Conservation (phyloP, 1,140 invertebrate genomes). For the Ceratina japonica region DNA sequence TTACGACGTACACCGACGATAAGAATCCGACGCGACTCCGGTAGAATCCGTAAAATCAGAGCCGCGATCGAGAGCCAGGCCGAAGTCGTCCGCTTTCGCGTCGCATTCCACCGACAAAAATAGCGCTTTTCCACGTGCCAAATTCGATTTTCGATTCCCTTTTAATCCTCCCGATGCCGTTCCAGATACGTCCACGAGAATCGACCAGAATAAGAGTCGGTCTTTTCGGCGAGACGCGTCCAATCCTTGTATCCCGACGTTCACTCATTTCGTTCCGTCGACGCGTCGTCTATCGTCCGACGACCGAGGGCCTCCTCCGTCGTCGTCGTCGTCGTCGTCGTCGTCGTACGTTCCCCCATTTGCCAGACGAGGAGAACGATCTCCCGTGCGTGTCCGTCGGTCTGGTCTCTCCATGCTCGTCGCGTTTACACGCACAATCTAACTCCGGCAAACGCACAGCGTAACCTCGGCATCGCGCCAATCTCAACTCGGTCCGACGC, state of each 20-base stretch:
- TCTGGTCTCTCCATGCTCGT: not conserved
- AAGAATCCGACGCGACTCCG: no score
- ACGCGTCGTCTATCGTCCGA: not conserved
- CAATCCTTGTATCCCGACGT: not conserved
- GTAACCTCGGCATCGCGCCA: conserved; percentile 12
- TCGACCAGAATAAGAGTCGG: not conserved
- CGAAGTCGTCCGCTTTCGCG: conserved; percentile 23
- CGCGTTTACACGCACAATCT: not conserved
- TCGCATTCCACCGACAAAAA: conserved; percentile 56
- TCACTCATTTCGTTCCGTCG: not conserved
- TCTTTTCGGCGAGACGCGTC: not conserved
- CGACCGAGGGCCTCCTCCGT: no score
- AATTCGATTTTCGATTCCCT: conserved; percentile 39
- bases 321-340: no score
- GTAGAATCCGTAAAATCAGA: not conserved
- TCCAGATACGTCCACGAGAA: not conserved
- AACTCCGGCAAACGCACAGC: not conserved
- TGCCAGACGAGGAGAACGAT: no score
- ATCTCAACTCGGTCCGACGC: not conserved
- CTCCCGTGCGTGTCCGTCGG: no score
- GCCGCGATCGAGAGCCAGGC: conserved; percentile 13
- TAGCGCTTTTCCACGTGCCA: conserved; percentile 61
- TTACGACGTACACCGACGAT: not conserved
- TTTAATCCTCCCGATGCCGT: conserved; percentile 12
- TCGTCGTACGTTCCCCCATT: no score